Conservation (phyloP, 1,140 invertebrate species). For the Drosophila pallidifrons region DNA sequence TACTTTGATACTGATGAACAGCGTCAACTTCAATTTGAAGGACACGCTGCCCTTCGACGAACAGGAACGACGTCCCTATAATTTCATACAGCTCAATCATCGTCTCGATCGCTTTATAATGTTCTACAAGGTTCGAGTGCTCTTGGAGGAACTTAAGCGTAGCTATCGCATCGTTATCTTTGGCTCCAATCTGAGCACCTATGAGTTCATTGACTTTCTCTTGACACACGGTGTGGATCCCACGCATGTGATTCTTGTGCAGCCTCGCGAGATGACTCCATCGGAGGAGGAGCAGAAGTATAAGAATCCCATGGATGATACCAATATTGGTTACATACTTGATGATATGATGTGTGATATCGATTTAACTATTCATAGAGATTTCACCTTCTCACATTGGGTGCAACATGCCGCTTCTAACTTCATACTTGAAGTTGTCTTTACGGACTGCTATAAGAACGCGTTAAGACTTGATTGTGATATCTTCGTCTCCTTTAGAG, state of each 20-base stretch:
- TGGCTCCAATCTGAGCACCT: conserved; percentile 57
- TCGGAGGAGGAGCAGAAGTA: conserved; percentile 15
- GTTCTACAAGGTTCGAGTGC: conserved; percentile 61
- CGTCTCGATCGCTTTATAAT: conserved; percentile 63
- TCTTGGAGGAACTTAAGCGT: conserved; percentile 33
- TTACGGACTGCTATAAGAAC: conserved; percentile 23
- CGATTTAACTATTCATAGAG: conserved; percentile 21
- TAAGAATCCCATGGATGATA: conserved; percentile 47
- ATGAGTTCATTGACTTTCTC: conserved; percentile 67
- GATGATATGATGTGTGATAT: conserved; percentile 58
- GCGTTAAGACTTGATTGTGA: conserved; percentile 52
- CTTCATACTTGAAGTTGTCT: conserved; percentile 57
- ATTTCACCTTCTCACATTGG: conserved; percentile 49
- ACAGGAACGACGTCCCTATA: conserved; percentile 26
- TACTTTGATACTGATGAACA: conserved; percentile 58
- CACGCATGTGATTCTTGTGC: conserved; percentile 33
- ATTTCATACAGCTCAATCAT: conserved; percentile 66
- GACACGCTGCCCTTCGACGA: no score
- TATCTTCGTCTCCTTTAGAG: conserved; percentile 64
- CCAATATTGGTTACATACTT: conserved; percentile 55
- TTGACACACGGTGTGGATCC: conserved; percentile 45
- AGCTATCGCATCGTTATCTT: conserved; percentile 59
- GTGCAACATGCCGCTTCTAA: conserved; percentile 1
- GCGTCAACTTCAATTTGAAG: conserved; percentile 14
- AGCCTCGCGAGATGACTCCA: conserved; percentile 19